A percentile compares a stretch with the other conserved stretches of the same genome.
Conservation (phyloP, 2,113 vertebrate genomes). For the Nesogale talazaci region DNA sequence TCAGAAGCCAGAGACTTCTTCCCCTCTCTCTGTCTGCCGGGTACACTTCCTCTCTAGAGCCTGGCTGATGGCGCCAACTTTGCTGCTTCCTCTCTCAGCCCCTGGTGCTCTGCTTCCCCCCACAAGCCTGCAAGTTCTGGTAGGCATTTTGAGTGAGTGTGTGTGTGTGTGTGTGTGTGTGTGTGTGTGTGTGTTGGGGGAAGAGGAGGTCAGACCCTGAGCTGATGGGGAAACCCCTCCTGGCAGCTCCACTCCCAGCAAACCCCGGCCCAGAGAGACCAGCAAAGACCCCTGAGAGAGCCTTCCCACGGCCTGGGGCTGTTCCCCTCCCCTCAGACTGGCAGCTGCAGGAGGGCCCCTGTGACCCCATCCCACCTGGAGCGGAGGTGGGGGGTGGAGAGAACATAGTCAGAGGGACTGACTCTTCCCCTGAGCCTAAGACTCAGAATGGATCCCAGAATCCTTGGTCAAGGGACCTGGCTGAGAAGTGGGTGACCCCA, state of each 20-base stretch:
- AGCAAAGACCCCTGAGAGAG: accelerated
- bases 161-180: accelerated
- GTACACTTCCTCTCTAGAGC: slow-evolving; percentile 46
- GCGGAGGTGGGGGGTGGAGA: accelerated
- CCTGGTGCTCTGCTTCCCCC: not conserved
- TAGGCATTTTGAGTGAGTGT: accelerated
- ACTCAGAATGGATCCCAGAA: not conserved
- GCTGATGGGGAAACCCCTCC: not conserved
- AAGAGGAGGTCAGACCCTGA: not conserved
- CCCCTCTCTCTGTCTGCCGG: no score
- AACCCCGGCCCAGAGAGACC: not conserved
- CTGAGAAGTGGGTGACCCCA: not conserved
- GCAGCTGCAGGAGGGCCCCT: not conserved
- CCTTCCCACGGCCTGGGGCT: accelerated
- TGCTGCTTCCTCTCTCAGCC: not conserved
- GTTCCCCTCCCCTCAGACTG: accelerated
- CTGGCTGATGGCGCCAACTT: accelerated
- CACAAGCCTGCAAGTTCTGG: accelerated
- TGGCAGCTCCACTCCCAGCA: not conserved
- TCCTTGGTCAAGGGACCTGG: accelerated
- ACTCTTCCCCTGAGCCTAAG: not conserved
- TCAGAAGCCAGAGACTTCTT: not conserved
- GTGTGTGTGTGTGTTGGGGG: not conserved
- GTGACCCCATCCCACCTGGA: accelerated
- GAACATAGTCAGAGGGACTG: accelerated